A percentile compares a stretch with the other conserved stretches of the same genome.
Conservation (phyloP, 1,140 invertebrate species). For the Megalonaias nervosa region DNA sequence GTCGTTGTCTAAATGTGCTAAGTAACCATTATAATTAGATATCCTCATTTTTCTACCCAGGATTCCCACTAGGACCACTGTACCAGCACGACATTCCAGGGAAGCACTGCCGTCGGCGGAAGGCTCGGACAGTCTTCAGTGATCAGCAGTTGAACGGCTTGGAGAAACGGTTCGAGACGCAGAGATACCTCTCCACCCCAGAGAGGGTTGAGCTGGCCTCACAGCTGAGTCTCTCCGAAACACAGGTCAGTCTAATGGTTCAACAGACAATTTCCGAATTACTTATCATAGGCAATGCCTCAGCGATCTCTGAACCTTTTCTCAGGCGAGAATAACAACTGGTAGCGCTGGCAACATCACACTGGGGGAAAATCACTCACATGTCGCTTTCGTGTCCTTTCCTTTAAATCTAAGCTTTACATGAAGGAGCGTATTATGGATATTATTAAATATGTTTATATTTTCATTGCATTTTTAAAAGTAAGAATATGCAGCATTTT, state of each 20-base stretch:
- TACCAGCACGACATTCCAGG: slow-evolving; percentile 79
- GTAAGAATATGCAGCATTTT: no score
- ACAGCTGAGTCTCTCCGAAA: slow-evolving; percentile 70
- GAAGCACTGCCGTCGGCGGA: slow-evolving; percentile 92
- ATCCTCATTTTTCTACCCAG: slow-evolving; percentile 69
- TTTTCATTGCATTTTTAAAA: no score
- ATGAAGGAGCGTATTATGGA: no score
- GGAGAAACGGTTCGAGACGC: slow-evolving; percentile 96
- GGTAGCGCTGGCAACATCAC: no score
- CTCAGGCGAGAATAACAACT: no score
- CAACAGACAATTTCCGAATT: no score
- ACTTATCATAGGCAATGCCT: no score
- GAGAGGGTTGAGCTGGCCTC: slow-evolving; percentile 70
- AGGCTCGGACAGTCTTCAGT: slow-evolving; percentile 97
- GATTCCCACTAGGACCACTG: slow-evolving; percentile 81
- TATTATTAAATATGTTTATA: no score
- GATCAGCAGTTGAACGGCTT: slow-evolving; percentile 80
- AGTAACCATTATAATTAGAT: slow-evolving; percentile 17
- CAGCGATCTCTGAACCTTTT: no score
- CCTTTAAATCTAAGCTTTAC: no score
- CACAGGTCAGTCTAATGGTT: slow-evolving; percentile 57
- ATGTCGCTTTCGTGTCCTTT: no score
- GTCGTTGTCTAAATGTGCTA: background rate
- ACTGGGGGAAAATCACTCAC: no score
- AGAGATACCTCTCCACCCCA: slow-evolving; percentile 97